Evolutionary conservation across 2,888 invertebrate genomes (phyloP).

Genomic region (Colletes collaris): DNA sequence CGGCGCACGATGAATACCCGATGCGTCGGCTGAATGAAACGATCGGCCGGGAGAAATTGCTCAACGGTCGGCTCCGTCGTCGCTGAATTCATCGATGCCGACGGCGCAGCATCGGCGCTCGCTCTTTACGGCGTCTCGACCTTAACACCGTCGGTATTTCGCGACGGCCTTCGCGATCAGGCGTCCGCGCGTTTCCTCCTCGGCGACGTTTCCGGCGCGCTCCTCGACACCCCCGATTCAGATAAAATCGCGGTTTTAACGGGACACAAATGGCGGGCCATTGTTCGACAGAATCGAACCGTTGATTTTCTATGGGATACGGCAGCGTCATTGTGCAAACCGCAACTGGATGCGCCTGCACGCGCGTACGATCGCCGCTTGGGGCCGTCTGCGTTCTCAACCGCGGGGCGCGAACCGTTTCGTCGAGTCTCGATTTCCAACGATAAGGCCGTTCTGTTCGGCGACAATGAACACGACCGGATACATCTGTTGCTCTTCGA

Average conservation of each 20-base stretch:
- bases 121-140: conserved; percentile 17
- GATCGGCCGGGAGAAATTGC: conserved; percentile 43
- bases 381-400: conserved; percentile 46
- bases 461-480: conserved; percentile 27
- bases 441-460: conserved; percentile 55
- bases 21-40: conserved; percentile 44
- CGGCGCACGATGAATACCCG: conserved; percentile 26
- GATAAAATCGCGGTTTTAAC: conserved; percentile 67
- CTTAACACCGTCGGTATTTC: conserved; percentile 51
- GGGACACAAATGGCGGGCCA: conserved; percentile 67
- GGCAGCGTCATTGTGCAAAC: conserved; percentile 67
- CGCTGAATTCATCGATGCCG: conserved; percentile 17
- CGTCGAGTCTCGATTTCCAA: conserved; percentile 63
- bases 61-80: conserved; percentile 32
- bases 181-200: conserved; percentile 30
- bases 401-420: conserved; percentile 49
- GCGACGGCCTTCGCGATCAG: conserved; percentile 38
- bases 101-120: not conserved
- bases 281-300: conserved; percentile 71
- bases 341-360: conserved; percentile 64
- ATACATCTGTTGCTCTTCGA: conserved; percentile 58
- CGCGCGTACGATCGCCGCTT: conserved; percentile 35
- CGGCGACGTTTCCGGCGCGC: conserved; percentile 16
- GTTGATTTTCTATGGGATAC: conserved; percentile 74
- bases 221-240: conserved; percentile 29